phyloP scores from a whole-genome alignment of 2,797 vertebrate species.

The Hirundo rustica region DNA sequence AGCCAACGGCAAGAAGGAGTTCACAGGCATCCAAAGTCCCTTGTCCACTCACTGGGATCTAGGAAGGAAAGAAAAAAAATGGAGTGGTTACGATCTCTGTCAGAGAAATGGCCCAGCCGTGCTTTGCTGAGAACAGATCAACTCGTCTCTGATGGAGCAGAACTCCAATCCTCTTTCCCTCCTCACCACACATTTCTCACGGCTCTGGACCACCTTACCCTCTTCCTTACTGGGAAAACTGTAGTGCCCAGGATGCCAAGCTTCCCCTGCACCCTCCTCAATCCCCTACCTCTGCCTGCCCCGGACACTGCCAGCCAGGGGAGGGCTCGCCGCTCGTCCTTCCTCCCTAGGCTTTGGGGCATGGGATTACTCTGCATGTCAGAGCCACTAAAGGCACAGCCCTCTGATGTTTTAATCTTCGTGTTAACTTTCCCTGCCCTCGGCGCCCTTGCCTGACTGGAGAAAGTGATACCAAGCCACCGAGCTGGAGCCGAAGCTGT shows the following conservation, averaged over 20 bases:
- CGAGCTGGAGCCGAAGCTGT: background rate
- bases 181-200: rapidly evolving
- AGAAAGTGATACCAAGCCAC: conserved; percentile 65
- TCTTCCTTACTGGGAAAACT: rapidly evolving
- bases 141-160: background rate
- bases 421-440: conserved; percentile 72
- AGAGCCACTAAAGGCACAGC: conserved; percentile 71
- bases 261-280: background rate
- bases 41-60: background rate
- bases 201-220: background rate
- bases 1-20: background rate
- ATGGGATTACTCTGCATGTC: conserved; percentile 75
- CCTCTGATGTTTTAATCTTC: conserved; percentile 77
- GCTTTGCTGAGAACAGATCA: background rate
- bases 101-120: background rate
- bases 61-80: background rate
- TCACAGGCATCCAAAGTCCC: background rate
- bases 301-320: conserved; percentile 22
- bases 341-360: conserved; percentile 66
- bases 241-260: background rate
- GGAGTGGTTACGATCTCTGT: background rate
- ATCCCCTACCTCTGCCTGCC: conserved; percentile 34
- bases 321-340: conserved; percentile 33
- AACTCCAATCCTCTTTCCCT: background rate
- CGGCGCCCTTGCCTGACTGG: conserved; percentile 55